A percentile compares a stretch with the other conserved stretches of the same genome.
phyloP scores from a whole-genome alignment of 2,888 invertebrate genomes.

The Eledone cirrhosa region DNA sequence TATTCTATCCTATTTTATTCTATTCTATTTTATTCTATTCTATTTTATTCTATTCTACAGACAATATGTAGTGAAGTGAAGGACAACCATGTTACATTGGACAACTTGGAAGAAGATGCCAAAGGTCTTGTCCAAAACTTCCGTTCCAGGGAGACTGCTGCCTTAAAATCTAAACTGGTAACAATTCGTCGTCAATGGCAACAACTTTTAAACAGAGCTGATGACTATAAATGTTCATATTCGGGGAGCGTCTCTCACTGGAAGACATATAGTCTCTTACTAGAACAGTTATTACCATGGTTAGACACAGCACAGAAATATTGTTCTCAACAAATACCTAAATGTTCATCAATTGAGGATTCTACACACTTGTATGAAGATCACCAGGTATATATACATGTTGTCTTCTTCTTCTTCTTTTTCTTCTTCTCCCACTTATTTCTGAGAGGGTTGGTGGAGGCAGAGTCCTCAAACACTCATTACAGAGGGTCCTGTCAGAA shows the following conservation, averaged over 20 bases:
- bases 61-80: constrained; percentile 79
- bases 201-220: constrained; percentile 79
- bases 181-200: constrained; percentile 80
- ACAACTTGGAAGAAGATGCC: constrained; percentile 80
- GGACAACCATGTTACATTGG: constrained; percentile 79
- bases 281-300: constrained; percentile 86
- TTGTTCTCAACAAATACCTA: constrained; percentile 76
- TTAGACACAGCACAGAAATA: constrained; percentile 87
- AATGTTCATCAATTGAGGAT: constrained; percentile 82
- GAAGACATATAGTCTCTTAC: constrained; percentile 81
- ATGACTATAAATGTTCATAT: constrained; percentile 79
- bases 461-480: no score
- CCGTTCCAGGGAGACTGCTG: constrained; percentile 74
- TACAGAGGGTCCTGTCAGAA: no score
- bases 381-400: constrained; percentile 70
- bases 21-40: background rate
- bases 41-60: constrained; percentile 61
- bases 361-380: constrained; percentile 71
- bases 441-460: no score
- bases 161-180: constrained; percentile 79
- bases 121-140: constrained; percentile 74
- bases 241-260: constrained; percentile 83
- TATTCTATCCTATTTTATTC: no score
- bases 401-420: background rate
- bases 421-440: no score